A percentile compares a stretch with the other conserved stretches of the same genome.
phyloP scores from a whole-genome alignment of 2,888 invertebrate genomes.

The Stegophylla sp. region DNA sequence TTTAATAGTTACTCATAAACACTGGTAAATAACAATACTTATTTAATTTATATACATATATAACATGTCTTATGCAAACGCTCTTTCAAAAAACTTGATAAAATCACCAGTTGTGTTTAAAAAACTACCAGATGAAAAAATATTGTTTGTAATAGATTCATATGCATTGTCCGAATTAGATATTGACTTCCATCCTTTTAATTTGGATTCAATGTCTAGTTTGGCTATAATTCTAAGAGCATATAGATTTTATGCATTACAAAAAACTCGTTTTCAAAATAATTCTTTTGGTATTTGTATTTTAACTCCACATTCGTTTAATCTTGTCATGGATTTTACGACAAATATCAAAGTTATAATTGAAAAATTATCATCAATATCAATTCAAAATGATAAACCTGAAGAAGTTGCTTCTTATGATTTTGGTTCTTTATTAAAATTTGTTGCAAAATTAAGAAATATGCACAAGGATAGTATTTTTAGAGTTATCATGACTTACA shows the following conservation, averaged over 20 bases:
- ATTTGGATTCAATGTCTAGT: slow-evolving; percentile 47
- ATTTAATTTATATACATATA: too few relatives aligned
- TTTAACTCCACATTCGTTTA: slow-evolving; percentile 43
- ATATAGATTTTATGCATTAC: slow-evolving; percentile 26
- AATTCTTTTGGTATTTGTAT: slow-evolving; percentile 46
- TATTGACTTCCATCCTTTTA: slow-evolving; percentile 27
- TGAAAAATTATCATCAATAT: slow-evolving; percentile 19
- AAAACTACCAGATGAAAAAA: slow-evolving; percentile 35
- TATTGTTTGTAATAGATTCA: slow-evolving; percentile 37
- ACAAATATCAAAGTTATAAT: slow-evolving; percentile 31
- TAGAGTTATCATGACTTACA: slow-evolving; percentile 49
- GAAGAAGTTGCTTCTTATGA: slow-evolving; percentile 44
- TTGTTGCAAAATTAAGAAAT: slow-evolving; percentile 16
- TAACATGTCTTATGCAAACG: slow-evolving; percentile 15
- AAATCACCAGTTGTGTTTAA: slow-evolving; percentile 13
- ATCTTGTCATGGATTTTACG: slow-evolving; percentile 32
- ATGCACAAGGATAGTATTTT: slow-evolving; percentile 31
- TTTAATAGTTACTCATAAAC: too few relatives aligned
- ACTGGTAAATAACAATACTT: too few relatives aligned
- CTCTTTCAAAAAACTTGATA: background rate
- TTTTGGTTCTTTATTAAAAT: slow-evolving; percentile 42
- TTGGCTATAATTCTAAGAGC: slow-evolving; percentile 23
- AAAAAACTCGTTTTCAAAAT: slow-evolving; percentile 37
- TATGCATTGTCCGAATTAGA: slow-evolving; percentile 20
- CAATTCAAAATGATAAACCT: background rate